Base-by-base conservation (phyloP, 2,113 vertebrate species). In the Psilopsiagon aurifrons region DNA sequence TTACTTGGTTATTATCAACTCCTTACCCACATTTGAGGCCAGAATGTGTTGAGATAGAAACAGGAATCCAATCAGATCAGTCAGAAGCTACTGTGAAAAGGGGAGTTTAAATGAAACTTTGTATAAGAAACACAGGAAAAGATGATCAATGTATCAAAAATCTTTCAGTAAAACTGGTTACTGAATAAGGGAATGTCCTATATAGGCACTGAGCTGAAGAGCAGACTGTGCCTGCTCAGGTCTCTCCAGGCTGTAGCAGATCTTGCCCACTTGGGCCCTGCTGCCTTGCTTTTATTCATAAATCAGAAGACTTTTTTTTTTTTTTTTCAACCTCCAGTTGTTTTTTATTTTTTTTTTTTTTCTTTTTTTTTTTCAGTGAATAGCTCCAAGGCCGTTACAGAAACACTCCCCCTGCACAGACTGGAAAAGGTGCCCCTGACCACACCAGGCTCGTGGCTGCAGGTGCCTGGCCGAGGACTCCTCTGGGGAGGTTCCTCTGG, bases 1-100 rank as follows among this genome's bases (percentile, higher is more conserved):
- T 93, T 92, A 39, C 71, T 39, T 10, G 52, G 57, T 86, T 88
- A 94, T 95, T 94, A 90, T 67, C 73, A 93, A 62, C 77, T 62
- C 73, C 92, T 81, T 37, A 7, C 15, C 29, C 88, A 54, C 31
- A 3, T 80, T 29, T 74, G 75, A 77, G 83, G 88, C 54, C 68
- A 60, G 57, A 92, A 80, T 18, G 68, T 17, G 22, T 27, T 41
- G 35, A 54, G 82, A 83, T 68, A 17, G 92, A 17, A 94, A 76
- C 78, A 73, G 67, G 68, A 86, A 93, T 81, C 68, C 83, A 83
- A 63, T 76, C 70, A 67, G 86, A 88, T 6, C 12, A 46, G 20
- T 86, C 83, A 47, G 22, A 22, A 57, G 57, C 67, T 41, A 2
- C 13, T 47, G 68, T 64, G 79, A 68, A 60, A n/a, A 0, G 1